A percentile compares a stretch with the other conserved stretches of the same genome.
These are phyloP conservation scores for Erebia ligea DNA, from an alignment of 2,888 invertebrate species.

Conservation along the genomic window DNA sequence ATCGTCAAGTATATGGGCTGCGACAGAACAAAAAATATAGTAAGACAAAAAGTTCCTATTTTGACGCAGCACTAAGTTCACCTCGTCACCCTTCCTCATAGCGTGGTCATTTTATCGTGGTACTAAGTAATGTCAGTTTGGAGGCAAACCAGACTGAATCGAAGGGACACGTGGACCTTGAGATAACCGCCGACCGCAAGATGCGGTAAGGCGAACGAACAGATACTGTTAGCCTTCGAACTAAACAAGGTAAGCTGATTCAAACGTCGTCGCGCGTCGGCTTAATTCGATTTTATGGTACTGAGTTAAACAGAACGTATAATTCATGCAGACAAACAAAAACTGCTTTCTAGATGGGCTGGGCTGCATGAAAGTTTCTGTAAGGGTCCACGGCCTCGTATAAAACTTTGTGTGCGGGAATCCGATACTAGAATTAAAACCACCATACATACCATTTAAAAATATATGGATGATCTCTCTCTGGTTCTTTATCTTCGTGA, in stretches of 20 bases:
- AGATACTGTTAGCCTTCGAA: slow-evolving; percentile 60
- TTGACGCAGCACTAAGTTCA: background rate
- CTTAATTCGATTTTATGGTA: slow-evolving; percentile 24
- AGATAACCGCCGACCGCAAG: slow-evolving; percentile 57
- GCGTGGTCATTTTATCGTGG: slow-evolving; percentile 47
- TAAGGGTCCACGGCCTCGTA: background rate
- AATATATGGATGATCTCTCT: too few relatives aligned
- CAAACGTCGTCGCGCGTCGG: slow-evolving; percentile 14
- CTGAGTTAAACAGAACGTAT: background rate
- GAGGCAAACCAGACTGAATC: slow-evolving; percentile 68
- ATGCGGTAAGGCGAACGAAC: slow-evolving; percentile 53
- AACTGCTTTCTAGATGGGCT: background rate
- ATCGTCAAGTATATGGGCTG: background rate
- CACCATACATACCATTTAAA: too few relatives aligned
- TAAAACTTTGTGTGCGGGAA: background rate
- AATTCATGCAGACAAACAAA: background rate
- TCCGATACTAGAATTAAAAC: too few relatives aligned
- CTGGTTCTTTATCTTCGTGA: too few relatives aligned
- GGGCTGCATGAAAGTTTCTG: background rate
- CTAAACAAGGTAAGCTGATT: slow-evolving; percentile 58
- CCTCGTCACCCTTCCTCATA: slow-evolving; percentile 55
- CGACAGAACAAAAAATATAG: background rate
- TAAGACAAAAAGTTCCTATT: background rate
- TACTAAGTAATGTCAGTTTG: slow-evolving; percentile 45
- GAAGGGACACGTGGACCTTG: slow-evolving; percentile 72